phyloP scores from a whole-genome alignment of 2,113 vertebrate species.

The Nesoenas mayeri region DNA sequence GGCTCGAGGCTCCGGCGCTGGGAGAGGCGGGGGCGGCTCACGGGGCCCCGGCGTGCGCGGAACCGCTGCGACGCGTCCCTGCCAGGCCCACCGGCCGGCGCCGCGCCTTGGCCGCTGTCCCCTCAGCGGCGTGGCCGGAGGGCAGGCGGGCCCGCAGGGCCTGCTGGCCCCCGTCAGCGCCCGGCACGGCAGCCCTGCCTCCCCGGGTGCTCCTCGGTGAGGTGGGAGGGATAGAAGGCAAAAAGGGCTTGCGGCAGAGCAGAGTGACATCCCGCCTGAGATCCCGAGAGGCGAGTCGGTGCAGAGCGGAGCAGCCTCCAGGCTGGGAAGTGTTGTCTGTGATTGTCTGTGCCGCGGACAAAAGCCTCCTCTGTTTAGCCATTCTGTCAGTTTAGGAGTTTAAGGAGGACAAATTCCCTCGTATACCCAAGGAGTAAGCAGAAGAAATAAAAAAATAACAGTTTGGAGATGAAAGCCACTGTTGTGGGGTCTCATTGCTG shows the following conservation, averaged over 20 bases:
- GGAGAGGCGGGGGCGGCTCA: not conserved
- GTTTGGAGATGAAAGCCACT: not conserved
- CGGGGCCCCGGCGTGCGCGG: not conserved
- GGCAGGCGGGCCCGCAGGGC: not conserved
- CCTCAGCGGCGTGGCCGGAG: not conserved
- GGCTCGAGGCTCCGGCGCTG: no score
- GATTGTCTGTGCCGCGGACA: fast-evolving
- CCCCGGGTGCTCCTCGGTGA: fast-evolving
- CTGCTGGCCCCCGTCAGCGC: not conserved
- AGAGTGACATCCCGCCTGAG: fast-evolving
- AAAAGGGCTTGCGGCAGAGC: not conserved
- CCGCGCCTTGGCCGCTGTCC: not conserved
- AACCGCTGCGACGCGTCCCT: not conserved
- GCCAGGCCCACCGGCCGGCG: not conserved
- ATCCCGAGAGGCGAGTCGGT: not conserved
- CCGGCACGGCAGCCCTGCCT: not conserved
- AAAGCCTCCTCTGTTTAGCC: not conserved
- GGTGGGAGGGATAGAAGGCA: not conserved
- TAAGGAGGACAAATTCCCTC: no score
- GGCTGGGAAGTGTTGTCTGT: fast-evolving
- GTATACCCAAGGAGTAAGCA: not conserved
- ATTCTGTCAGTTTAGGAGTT: not conserved
- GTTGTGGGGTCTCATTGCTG: fast-evolving
- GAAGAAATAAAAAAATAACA: not conserved
- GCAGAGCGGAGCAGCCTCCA: fast-evolving